phyloP scores from a whole-genome alignment of 2,113 vertebrate genomes.

The Hippocampus abdominalis region DNA sequence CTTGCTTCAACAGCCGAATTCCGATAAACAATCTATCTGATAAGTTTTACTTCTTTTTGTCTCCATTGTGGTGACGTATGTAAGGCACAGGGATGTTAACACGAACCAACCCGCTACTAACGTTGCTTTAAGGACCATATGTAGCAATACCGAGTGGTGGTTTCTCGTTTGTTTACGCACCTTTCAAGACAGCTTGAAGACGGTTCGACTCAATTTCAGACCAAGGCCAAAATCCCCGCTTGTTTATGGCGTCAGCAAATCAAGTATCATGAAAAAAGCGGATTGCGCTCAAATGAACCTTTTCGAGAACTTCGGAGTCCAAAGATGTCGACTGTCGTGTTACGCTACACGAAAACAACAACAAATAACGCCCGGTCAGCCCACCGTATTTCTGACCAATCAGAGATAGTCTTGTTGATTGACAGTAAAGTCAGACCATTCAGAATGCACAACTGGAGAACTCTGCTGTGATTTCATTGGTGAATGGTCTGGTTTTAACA shows the following conservation, averaged over 20 bases:
- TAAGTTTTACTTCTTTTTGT: not conserved
- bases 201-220: conserved; percentile 3
- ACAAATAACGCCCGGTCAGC: conserved; percentile 50
- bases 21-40: not conserved
- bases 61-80: not conserved
- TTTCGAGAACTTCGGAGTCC: not conserved
- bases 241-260: not conserved
- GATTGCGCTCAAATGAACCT: not conserved
- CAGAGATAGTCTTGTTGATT: not conserved
- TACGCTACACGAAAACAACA: conserved; percentile 63
- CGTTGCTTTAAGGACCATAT: not conserved
- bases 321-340: conserved; percentile 68
- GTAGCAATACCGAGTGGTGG: not conserved
- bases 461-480: conserved; percentile 39
- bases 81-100: not conserved
- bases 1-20: not conserved
- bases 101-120: no score
- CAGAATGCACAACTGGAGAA: not conserved
- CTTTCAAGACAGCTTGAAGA: conserved; percentile 27
- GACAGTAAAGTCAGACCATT: conserved; percentile 12
- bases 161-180: conserved; percentile 30
- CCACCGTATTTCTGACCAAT: conserved; percentile 41
- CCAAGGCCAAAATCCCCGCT: not conserved
- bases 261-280: not conserved
- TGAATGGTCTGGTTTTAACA: not conserved